Conservation (phyloP, 2,797 vertebrate genomes). For the Siniperca obscura region DNA sequence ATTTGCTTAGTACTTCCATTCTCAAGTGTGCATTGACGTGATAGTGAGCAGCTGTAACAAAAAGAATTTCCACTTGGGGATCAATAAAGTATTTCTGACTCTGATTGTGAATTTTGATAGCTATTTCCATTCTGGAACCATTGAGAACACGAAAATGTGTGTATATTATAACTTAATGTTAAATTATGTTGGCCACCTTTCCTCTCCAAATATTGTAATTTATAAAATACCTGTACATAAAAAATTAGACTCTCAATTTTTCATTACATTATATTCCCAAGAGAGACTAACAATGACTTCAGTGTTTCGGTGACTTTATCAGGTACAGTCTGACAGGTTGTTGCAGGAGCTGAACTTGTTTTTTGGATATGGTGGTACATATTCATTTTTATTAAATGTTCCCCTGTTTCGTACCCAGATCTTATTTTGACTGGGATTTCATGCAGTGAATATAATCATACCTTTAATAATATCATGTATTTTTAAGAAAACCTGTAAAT, state of each 20-base stretch:
- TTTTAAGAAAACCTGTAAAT: not conserved
- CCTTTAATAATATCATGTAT: not conserved
- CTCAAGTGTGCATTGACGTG: too few relatives aligned
- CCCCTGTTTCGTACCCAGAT: not conserved
- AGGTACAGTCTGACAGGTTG: not conserved
- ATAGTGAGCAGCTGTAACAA: too few relatives aligned
- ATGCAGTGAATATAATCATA: not conserved
- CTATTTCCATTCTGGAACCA: not conserved
- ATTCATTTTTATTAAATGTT: not conserved
- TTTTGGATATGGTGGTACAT: not conserved
- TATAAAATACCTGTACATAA: not conserved
- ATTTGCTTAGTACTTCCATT: too few relatives aligned
- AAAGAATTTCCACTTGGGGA: too few relatives aligned
- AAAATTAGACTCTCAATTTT: not conserved
- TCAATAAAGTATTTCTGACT: too few relatives aligned
- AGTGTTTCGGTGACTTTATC: constrained; percentile 18
- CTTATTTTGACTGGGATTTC: not conserved
- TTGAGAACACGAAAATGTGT: not conserved
- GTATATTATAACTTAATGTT: not conserved
- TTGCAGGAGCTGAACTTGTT: constrained; percentile 2
- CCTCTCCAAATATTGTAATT: not conserved
- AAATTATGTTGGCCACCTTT: not conserved
- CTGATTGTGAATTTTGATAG: not conserved
- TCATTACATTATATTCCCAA: not conserved
- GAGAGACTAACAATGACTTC: constrained; percentile 17